These are phyloP conservation scores for Muscicapa comitata DNA, from an alignment of 2,797 vertebrate genomes.

Conservation along the genomic window DNA sequence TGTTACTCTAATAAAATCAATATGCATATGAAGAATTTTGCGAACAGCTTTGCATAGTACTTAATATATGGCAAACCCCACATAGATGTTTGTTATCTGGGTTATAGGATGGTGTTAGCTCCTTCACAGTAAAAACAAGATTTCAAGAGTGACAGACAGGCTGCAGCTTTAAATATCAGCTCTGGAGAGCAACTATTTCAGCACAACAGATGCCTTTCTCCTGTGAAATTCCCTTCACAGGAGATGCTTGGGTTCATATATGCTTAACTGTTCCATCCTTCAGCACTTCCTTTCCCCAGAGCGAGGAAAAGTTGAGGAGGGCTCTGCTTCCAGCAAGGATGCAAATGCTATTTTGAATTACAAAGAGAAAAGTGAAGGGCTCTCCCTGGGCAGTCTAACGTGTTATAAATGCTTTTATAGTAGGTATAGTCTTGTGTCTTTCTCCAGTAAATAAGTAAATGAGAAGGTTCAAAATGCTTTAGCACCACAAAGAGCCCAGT, in stretches of 20 bases:
- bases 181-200: conserved; percentile 39
- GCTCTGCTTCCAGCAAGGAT: not conserved
- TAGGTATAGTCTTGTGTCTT: conserved; percentile 20
- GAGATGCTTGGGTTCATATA: conserved; percentile 35
- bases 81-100: not conserved
- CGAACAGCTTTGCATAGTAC: not conserved
- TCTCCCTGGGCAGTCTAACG: conserved; percentile 39
- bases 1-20: not conserved
- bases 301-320: conserved; percentile 25
- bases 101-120: not conserved
- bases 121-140: not conserved
- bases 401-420: conserved; percentile 51
- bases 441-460: not conserved
- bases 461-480: not conserved
- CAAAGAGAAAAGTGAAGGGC: conserved; percentile 43
- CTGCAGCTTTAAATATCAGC: conserved; percentile 45
- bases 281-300: conserved; percentile 44
- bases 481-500: not conserved
- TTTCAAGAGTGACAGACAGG: conserved; percentile 4
- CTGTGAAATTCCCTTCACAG: conserved; percentile 27
- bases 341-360: conserved; percentile 63
- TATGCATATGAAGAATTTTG: not conserved
- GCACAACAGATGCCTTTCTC: conserved; percentile 61
- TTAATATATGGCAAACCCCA: not conserved
- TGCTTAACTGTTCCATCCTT: conserved; percentile 40